phyloP scores from a whole-genome alignment of 2,888 invertebrate species.

The Xylocampa areola region DNA sequence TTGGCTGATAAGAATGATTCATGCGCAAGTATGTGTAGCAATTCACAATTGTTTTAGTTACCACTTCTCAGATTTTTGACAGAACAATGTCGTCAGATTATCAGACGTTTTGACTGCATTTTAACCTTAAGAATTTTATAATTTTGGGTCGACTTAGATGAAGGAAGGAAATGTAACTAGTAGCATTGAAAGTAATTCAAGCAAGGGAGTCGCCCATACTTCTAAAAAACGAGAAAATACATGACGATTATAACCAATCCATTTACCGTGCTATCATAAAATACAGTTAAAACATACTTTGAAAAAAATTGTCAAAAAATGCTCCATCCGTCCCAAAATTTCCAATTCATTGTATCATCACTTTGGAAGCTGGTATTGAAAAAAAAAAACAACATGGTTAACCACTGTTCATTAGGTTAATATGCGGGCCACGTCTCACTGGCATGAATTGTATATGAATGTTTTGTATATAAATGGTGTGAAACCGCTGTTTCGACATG shows the following conservation, averaged over 20 bases:
- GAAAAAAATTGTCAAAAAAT: slow-evolving; percentile 9
- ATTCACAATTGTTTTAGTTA: slow-evolving; percentile 13
- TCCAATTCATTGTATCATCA: slow-evolving; percentile 20
- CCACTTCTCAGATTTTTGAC: background rate
- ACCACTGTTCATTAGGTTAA: slow-evolving; percentile 30
- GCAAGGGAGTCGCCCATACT: no score
- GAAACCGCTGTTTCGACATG: slow-evolving; percentile 50
- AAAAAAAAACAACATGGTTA: slow-evolving; percentile 43
- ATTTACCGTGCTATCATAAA: no score
- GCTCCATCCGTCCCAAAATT: slow-evolving; percentile 21
- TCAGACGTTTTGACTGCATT: background rate
- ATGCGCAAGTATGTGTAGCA: slow-evolving; percentile 10
- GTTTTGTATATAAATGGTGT: slow-evolving; percentile 44
- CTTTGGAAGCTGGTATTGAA: slow-evolving; percentile 29
- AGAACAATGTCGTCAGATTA: background rate
- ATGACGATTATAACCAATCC: no score
- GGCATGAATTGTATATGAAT: slow-evolving; percentile 36
- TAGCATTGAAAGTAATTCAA: no score
- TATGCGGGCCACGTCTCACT: slow-evolving; percentile 38
- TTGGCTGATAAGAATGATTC: slow-evolving; percentile 37
- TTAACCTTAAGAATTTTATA: no score
- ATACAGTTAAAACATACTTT: background rate
- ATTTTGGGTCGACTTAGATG: no score
- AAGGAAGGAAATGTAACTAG: no score
- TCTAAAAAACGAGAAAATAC: no score